Evolutionary conservation across 2,888 invertebrate genomes (phyloP), one percentile per base, ranked within the genome.

Genomic region (Folsomia manolachei): DNA sequence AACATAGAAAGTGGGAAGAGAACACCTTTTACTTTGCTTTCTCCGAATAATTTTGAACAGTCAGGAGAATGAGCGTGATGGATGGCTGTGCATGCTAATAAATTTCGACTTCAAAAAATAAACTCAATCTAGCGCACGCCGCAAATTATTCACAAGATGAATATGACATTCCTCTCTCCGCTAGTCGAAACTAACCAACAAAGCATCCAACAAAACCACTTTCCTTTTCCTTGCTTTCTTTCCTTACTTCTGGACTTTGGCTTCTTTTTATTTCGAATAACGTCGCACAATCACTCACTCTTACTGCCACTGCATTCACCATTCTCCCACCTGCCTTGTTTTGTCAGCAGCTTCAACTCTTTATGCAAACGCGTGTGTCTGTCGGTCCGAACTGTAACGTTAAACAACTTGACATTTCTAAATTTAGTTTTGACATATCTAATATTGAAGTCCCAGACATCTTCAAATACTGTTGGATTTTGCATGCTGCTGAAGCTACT

Each of bases 51-150:
- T 27, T 23, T 27, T 19, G 52, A 39, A 51, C 39, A 27, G 27
- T 9, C 53, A 60, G 19, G 26, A 67, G 68, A 64, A 52, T 53
- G 60, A 53, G 25, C 63, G 78, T 78, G 78, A 78, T 78, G 78
- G 76, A 78, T 78, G 75, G 76, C 75, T 75, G 74, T 76, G 76
- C 78, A 78, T 78, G 76, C 75, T 78, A 78, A 78, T 78, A 78
- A 78, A 78, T 78, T 75, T 74, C 65, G 63, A 76, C 69, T 75
- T 76, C 68, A 73, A 75, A 78, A 78, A 72, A 76, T 74, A 76
- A 74, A 73, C 71, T 73, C 70, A 70, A 71, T 70, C 71, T 66
- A 69, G 70, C 69, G 69, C 75, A 73, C 75, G 73, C n/a, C n/a
- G n/a, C 77, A 70, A 72, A 73, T 72, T 69, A 64, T 75, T 72